A percentile compares a stretch with the other conserved stretches of the same genome.
These are phyloP conservation scores for Pteropus rufus DNA, from an alignment of 2,797 vertebrate species.

Conservation along the genomic window DNA sequence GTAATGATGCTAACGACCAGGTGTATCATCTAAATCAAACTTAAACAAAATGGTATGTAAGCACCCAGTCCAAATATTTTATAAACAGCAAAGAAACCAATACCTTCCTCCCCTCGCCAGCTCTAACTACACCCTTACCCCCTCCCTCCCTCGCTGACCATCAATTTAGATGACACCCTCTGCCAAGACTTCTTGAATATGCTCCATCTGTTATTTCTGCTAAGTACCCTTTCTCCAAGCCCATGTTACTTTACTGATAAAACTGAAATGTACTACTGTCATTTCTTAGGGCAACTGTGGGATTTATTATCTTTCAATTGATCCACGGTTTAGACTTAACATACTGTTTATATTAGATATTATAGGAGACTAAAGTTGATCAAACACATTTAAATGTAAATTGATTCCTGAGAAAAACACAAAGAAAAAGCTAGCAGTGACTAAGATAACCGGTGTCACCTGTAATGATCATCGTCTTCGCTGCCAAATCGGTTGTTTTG, in stretches of 20 bases:
- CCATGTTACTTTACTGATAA: neutral
- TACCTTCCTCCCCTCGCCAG: neutral
- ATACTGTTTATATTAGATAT: neutral
- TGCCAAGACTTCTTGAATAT: neutral
- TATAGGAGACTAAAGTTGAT: neutral
- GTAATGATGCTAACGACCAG: neutral
- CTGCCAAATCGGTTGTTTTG: constrained; percentile 98
- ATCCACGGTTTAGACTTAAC: neutral
- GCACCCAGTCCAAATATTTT: neutral
- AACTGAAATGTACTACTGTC: neutral
- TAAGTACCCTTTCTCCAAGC: neutral
- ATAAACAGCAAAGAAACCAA: neutral
- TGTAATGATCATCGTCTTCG: constrained; percentile 98
- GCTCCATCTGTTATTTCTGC: neutral
- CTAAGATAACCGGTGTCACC: constrained; percentile 80
- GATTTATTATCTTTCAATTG: neutral
- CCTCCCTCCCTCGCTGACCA: neutral
- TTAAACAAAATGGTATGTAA: neutral
- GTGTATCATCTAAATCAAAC: neutral
- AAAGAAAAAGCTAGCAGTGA: neutral
- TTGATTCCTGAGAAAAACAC: neutral
- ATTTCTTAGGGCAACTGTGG: constrained; percentile 6
- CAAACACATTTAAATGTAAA: neutral
- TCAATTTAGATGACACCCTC: neutral
- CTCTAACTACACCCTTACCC: neutral